phyloP scores from a whole-genome alignment of 2,113 vertebrate species.

The Chiloscyllium plagiosum region DNA sequence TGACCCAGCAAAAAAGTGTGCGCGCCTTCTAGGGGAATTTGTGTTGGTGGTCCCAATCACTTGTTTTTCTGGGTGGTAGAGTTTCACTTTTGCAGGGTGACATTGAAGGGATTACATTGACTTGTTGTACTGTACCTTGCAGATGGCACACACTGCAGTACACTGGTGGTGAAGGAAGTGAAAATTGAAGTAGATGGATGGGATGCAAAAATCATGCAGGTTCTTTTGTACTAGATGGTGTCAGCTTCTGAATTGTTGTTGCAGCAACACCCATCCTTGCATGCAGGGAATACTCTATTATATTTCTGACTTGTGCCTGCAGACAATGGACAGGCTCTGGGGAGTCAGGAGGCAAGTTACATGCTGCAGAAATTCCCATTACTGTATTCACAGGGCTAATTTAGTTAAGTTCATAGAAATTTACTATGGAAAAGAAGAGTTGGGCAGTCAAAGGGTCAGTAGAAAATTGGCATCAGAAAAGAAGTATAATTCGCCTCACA shows the following conservation, averaged over 20 bases:
- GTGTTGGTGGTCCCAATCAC: not conserved
- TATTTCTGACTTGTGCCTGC: not conserved
- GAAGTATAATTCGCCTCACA: not conserved
- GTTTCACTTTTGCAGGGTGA: not conserved
- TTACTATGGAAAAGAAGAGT: not conserved
- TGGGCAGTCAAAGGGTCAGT: not conserved
- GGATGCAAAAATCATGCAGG: not conserved
- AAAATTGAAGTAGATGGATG: not conserved
- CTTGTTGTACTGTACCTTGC: not conserved
- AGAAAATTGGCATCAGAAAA: not conserved
- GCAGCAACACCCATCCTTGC: not conserved
- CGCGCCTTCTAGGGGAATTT: not conserved
- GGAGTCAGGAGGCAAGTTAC: not conserved
- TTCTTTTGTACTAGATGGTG: not conserved
- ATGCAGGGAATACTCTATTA: not conserved
- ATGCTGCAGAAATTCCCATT: not conserved
- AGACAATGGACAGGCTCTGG: not conserved
- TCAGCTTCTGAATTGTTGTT: not conserved
- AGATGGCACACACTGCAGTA: not conserved
- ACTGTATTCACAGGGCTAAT: not conserved
- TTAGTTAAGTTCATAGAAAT: not conserved
- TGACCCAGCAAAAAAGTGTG: not conserved
- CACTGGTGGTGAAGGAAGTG: not conserved
- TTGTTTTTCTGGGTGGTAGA: not conserved
- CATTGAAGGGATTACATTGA: not conserved